phyloP scores from a whole-genome alignment of 2,888 invertebrate genomes.

The Syrphus vitripennis region DNA sequence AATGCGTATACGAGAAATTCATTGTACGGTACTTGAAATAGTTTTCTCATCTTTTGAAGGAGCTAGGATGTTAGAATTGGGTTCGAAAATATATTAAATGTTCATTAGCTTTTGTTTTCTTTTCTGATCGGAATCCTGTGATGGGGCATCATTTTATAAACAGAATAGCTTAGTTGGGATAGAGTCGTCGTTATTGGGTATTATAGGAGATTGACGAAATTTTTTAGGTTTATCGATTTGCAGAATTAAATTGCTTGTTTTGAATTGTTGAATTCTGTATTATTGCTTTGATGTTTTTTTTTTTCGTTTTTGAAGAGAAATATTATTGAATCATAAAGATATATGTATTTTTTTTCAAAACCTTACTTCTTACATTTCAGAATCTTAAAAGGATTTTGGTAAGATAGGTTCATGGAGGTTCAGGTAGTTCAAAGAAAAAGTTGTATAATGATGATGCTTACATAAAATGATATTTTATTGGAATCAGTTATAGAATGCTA shows the following conservation, averaged over 20 bases:
- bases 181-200: too few species aligned
- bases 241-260: neutral
- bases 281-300: neutral
- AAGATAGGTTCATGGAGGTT: neutral
- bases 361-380: too few species aligned
- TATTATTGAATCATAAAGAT: neutral
- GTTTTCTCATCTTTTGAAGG: neutral
- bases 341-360: neutral
- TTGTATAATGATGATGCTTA: too few species aligned
- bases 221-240: neutral
- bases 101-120: neutral
- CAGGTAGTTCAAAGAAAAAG: too few species aligned
- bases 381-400: neutral
- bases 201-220: too few species aligned
- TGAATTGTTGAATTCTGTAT: neutral
- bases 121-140: neutral
- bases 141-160: neutral
- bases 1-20: neutral
- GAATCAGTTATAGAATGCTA: too few species aligned
- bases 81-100: neutral
- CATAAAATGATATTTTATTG: too few species aligned
- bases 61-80: neutral
- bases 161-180: neutral
- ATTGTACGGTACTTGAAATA: neutral
- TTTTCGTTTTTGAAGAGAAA: neutral